Evolutionary conservation across 2,888 invertebrate genomes (phyloP).

Genomic region (Rutpela maculata): DNA sequence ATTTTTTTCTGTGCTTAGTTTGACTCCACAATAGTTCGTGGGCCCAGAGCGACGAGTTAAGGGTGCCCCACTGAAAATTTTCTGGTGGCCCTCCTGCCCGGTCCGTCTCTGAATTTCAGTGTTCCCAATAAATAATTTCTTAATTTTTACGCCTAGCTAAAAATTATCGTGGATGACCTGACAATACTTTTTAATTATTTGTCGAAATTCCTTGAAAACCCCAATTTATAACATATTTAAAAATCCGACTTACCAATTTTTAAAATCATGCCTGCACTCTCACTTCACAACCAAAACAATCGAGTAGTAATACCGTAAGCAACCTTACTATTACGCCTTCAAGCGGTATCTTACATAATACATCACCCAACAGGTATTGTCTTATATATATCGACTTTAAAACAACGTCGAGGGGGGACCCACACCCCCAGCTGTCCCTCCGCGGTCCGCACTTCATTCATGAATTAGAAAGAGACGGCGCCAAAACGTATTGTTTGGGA

Average conservation of each 20-base stretch:
- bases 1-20: too few relatives aligned
- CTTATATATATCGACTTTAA: slow-evolving; percentile 38
- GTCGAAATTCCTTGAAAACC: too few relatives aligned
- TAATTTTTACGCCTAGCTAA: too few relatives aligned
- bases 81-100: too few relatives aligned
- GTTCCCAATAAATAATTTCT: too few relatives aligned
- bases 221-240: too few relatives aligned
- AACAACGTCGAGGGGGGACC: slow-evolving; percentile 7
- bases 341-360: slow-evolving; percentile 31
- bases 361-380: slow-evolving; percentile 26
- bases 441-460: slow-evolving; percentile 19
- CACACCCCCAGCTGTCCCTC: neutral
- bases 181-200: too few relatives aligned
- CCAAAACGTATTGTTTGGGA: slow-evolving; percentile 30
- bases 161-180: too few relatives aligned
- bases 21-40: too few relatives aligned
- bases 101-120: too few relatives aligned
- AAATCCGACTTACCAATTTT: slow-evolving; percentile 18
- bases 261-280: neutral
- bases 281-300: slow-evolving; percentile 1
- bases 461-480: slow-evolving; percentile 34
- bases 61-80: too few relatives aligned
- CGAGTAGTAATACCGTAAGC: neutral
- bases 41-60: too few relatives aligned
- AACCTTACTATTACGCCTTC: neutral